These are phyloP conservation scores for Rhinolophus ferrumequinum DNA, from an alignment of 2,113 vertebrate genomes.

Conservation along the genomic window DNA sequence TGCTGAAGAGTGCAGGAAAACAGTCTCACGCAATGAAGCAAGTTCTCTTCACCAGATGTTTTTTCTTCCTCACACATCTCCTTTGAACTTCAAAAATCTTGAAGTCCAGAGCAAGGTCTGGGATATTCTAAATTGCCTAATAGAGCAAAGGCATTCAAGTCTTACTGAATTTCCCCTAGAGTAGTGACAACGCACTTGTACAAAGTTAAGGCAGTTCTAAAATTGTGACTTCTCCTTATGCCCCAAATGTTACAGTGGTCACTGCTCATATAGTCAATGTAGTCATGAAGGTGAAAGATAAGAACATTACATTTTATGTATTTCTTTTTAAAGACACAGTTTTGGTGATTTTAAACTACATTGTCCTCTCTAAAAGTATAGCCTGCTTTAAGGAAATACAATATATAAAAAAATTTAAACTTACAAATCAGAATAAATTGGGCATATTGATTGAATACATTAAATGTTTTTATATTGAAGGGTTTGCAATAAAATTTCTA, in stretches of 20 bases:
- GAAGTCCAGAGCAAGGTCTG: slow-evolving; percentile 53
- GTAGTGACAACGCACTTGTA: background rate
- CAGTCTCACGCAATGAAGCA: slow-evolving; percentile 32
- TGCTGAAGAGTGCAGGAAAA: slow-evolving; percentile 40
- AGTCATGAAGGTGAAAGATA: slow-evolving; percentile 28
- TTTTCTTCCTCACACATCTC: slow-evolving; percentile 72
- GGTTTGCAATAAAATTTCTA: background rate
- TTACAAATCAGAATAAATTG: slow-evolving; percentile 11
- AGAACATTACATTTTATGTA: background rate
- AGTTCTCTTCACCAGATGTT: slow-evolving; percentile 68
- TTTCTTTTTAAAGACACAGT: background rate
- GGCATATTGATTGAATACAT: background rate
- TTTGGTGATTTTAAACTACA: slow-evolving; percentile 5
- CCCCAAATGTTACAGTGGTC: background rate
- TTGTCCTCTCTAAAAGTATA: slow-evolving; percentile 10
- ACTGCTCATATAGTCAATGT: background rate
- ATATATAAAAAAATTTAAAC: background rate
- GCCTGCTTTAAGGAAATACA: background rate
- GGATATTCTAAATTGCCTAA: slow-evolving; percentile 60
- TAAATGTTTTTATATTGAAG: background rate
- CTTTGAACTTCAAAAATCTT: slow-evolving; percentile 71
- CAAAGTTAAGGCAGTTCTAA: slow-evolving; percentile 33
- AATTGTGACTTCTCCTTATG: background rate
- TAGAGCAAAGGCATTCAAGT: slow-evolving; percentile 26
- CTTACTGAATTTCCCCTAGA: slow-evolving; percentile 44